Evolutionary conservation across 1,140 invertebrate species (phyloP), one percentile per base, ranked within the genome.

Genomic region (Neoseiulus cucumeris): DNA sequence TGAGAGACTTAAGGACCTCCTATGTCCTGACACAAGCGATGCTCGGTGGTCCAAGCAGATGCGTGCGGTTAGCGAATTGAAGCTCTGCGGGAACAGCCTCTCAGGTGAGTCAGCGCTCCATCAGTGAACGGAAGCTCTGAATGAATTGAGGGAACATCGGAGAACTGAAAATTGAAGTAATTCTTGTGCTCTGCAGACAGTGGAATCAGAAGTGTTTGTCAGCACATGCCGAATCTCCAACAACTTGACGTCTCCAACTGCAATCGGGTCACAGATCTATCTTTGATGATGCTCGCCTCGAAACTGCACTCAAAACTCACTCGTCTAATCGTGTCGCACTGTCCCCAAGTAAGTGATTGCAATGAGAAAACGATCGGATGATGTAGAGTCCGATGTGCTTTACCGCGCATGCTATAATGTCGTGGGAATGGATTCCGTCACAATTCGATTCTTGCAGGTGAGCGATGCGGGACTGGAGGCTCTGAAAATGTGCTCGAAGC

Each of bases 391-490:
- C n/a, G n/a, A n/a, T n/a, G n/a, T n/a, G n/a, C n/a, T n/a, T n/a
- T n/a, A n/a, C n/a, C n/a, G n/a, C n/a, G n/a, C n/a, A n/a, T n/a
- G n/a, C n/a, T n/a, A n/a, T n/a, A n/a, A n/a, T n/a, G n/a, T n/a
- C n/a, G n/a, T n/a, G n/a, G n/a, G n/a, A n/a, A n/a, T n/a, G n/a
- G n/a, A 39, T 39, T 39, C 33, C 9, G 9, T 6, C 4, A 9
- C 4, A 39, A 39, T 39, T 9, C 33, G 4, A 6, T 4, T 39
- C 4, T 39, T 39, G 33, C 33, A 39, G 33, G 79, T 93, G 0
- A 90, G 88, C 0, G 88, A 91, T 73, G 78, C 79, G 1, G 84
- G 83, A 65, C 76, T 91, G n/a, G 86, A 89, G 69, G 84, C 89
- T 72, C 77, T 91, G 18, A 76, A 80, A 28, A 68, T 67, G 5